phyloP scores from a whole-genome alignment of 2,797 vertebrate genomes.

The Garrulus glandarius region DNA sequence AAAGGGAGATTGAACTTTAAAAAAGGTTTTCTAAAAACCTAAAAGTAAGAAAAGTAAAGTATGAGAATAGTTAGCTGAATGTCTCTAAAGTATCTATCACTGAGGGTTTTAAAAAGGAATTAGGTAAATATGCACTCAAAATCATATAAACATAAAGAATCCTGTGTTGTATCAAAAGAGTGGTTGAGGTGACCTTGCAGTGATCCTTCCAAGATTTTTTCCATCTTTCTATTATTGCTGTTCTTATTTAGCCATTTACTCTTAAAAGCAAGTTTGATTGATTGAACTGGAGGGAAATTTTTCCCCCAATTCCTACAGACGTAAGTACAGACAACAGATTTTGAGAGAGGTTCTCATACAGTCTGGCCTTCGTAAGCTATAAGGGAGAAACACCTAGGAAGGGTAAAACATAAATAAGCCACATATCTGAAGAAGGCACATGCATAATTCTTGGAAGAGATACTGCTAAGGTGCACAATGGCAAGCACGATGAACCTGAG shows the following conservation, averaged over 20 bases:
- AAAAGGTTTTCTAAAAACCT: neutral
- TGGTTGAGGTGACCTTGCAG: neutral
- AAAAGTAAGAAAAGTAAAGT: neutral
- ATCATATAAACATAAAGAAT: neutral
- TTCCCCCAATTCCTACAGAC: neutral
- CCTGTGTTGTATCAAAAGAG: neutral
- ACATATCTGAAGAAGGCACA: neutral
- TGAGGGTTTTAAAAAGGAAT: neutral
- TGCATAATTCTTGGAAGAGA: neutral
- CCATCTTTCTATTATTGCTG: neutral
- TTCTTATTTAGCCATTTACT: neutral
- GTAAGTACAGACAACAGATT: neutral
- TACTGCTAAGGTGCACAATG: neutral
- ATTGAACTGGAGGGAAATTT: neutral
- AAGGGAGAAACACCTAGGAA: neutral
- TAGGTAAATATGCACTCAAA: neutral
- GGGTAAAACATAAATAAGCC: neutral
- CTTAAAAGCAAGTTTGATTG: neutral
- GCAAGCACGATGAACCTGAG: neutral
- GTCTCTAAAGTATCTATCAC: neutral
- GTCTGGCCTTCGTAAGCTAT: neutral
- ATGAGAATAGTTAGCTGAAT: neutral
- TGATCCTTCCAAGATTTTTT: neutral
- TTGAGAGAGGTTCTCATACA: neutral
- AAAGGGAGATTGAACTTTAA: rapidly evolving